Base-by-base conservation (phyloP, 2,888 invertebrate species). In the Subacronicta megacephala region DNA sequence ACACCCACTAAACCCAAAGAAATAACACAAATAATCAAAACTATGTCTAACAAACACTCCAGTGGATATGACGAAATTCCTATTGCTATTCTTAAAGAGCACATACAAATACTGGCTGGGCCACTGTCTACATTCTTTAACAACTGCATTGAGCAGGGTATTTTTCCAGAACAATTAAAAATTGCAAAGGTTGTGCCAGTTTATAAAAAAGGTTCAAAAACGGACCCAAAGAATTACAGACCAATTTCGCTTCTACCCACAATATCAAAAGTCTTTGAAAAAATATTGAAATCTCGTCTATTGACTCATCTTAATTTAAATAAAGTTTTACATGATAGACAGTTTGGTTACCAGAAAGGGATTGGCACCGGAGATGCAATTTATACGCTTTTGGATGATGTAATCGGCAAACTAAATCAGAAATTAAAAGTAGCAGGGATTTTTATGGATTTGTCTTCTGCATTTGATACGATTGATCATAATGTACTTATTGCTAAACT, bases 361-460 rank as follows among this genome's bases (percentile, higher is more conserved):
- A 42, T 29, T 29, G 29, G 42, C 15, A 42, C 42, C 9, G 42
- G 13, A 13, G 42, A 42, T 42, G 42, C 42, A 7, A 42, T 42
- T 29, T 42, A 42, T 26, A 42, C 13, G 29, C 15, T 42, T 15
- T 7, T 42, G 16, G 7, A 41, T 41, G 23, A 41, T 26, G 41
- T 26, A 26, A 15, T 20, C 12, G 13, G 33, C 29, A 43, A 45
- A 45, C 18, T 44, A 18, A 44, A 44, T 33, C 1, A 18, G 18
- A 44, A 44, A 20, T 45, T 45, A 45, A 45, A 36, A 23, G 36
- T 45, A 45, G 45, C 45, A 23, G 45, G 45, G 4, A 36, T 45
- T 3, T 36, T 36, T 45, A 10, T 45, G 13, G 45, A 45, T 20
- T 45, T 45, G 20, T 45, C 45, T 15, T 45, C 45, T 10, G 45